Percentiles rank a stretch among this genome's conserved stretches.
These are phyloP conservation scores for Ephydatia muelleri DNA, from an alignment of 37 sponge, comb jelly and placozoan genomes.

Conservation along the genomic window DNA sequence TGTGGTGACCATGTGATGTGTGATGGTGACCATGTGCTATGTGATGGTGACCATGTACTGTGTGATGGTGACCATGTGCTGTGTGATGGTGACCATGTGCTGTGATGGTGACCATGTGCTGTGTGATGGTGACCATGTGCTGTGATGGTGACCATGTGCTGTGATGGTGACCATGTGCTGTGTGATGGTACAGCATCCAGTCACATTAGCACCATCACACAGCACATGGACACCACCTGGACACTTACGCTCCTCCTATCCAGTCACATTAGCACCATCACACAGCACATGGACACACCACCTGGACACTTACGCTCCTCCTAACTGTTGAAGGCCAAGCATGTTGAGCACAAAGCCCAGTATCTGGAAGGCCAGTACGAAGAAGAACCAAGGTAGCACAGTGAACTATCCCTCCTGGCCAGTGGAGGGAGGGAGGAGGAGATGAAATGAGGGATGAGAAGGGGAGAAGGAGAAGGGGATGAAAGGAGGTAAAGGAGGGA, in stretches of 20 bases:
- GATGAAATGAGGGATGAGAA: background rate
- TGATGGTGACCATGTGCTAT: background rate
- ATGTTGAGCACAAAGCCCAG: conserved; percentile 47
- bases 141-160: background rate
- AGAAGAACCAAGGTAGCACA: conserved; percentile 91
- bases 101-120: background rate
- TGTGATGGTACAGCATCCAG: background rate
- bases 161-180: background rate
- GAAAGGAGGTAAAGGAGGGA: no score
- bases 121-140: background rate
- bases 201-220: no score
- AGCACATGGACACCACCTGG: no score
- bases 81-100: background rate
- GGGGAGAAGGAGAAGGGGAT: background rate
- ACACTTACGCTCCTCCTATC: no score
- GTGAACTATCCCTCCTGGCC: conserved; percentile 83
- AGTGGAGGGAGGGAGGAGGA: background rate
- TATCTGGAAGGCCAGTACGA: conserved; percentile 74
- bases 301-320: conserved; percentile 50
- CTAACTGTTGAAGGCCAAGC: conserved; percentile 56
- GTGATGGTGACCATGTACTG: background rate
- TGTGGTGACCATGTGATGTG: conserved; percentile 6
- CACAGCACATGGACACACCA: background rate
- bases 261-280: no score
- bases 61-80: background rate